A percentile compares a stretch with the other conserved stretches of the same genome.
Evolutionary conservation across 2,888 invertebrate species (phyloP).

Genomic region (Liopterus haemorrhoidalis): DNA sequence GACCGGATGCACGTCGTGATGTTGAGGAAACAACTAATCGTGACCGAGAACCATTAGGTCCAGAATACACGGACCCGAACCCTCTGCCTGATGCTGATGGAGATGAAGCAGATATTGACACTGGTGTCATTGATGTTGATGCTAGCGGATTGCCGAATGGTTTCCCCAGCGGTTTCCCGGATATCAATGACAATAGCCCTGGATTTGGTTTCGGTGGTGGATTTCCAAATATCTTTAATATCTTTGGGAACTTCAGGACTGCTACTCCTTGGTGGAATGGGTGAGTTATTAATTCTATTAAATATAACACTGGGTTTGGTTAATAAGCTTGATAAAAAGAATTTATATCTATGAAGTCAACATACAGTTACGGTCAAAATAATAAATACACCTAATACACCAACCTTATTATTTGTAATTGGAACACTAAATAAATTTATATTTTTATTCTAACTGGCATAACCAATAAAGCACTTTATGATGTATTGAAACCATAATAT

Average conservation of each 20-base stretch:
- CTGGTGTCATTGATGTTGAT: slow-evolving; percentile 38
- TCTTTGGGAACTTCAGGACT: slow-evolving; percentile 35
- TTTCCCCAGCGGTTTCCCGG: slow-evolving; percentile 26
- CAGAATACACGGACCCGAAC: slow-evolving; percentile 38
- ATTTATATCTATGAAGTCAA: no score
- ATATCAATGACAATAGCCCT: slow-evolving; percentile 33
- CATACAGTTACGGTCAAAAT: no score
- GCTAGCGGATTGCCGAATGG: slow-evolving; percentile 29
- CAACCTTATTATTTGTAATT: no score
- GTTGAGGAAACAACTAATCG: slow-evolving; percentile 19
- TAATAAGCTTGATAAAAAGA: not conserved
- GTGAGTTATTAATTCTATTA: slow-evolving; percentile 40
- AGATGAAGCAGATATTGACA: slow-evolving; percentile 30
- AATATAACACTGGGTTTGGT: not conserved
- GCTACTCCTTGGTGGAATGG: slow-evolving; percentile 48
- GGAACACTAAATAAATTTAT: no score
- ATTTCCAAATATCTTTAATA: slow-evolving; percentile 35
- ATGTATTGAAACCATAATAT: no score
- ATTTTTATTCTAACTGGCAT: no score
- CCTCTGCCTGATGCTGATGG: slow-evolving; percentile 18
- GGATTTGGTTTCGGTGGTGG: slow-evolving; percentile 20
- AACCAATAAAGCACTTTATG: no score
- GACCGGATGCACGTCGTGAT: slow-evolving; percentile 11
- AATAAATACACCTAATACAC: no score
- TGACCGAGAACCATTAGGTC: slow-evolving; percentile 40